Conservation (phyloP, 2,888 invertebrate species). For the Athrips mouffetella region DNA sequence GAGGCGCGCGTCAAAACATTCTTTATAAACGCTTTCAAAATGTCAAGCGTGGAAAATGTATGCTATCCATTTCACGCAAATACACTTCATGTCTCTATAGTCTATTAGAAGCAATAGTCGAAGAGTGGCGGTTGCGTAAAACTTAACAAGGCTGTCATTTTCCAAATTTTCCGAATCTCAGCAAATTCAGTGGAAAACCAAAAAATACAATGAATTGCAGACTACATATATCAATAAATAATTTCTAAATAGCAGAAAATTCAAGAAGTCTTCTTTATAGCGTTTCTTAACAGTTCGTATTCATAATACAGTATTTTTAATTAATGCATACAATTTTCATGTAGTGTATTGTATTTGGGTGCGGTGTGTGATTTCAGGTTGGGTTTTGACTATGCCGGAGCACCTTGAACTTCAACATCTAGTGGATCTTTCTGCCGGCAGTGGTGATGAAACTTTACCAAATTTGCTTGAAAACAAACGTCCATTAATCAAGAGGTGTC, state of each 20-base stretch:
- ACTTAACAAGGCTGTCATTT: constrained; percentile 6
- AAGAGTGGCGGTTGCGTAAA: too few species aligned
- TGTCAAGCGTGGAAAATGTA: too few species aligned
- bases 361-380: constrained; percentile 24
- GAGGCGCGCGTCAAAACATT: too few species aligned
- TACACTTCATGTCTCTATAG: too few species aligned
- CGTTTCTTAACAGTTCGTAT: background rate
- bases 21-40: too few species aligned
- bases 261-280: background rate
- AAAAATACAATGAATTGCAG: constrained; percentile 1
- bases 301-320: background rate
- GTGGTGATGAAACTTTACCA: constrained; percentile 66
- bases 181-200: background rate
- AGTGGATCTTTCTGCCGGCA: constrained; percentile 80
- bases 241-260: background rate
- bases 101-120: too few species aligned
- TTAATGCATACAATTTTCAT: constrained; percentile 2
- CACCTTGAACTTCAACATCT: constrained; percentile 89
- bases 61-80: too few species aligned
- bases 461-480: constrained; percentile 68
- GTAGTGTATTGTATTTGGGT: background rate
- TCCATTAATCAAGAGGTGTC: constrained; percentile 78
- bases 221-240: background rate
- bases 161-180: constrained; percentile 2
- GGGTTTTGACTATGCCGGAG: constrained; percentile 79